Percentiles rank a stretch among this genome's conserved stretches.
Conservation (phyloP, 1,140 invertebrate genomes). For the Drosophila santomea region DNA sequence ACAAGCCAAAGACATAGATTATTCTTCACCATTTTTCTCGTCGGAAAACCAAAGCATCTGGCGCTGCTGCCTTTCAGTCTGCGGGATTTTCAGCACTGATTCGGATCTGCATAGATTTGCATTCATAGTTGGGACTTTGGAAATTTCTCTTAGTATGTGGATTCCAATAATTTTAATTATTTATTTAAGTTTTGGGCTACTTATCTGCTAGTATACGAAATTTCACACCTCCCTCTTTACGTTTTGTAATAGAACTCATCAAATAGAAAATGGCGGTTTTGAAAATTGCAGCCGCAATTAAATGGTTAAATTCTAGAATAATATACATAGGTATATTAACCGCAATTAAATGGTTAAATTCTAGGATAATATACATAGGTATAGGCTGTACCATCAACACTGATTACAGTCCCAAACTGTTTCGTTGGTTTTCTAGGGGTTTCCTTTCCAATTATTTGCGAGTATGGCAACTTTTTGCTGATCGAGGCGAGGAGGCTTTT, state of each 20-base stretch:
- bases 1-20: slow-evolving; percentile 16
- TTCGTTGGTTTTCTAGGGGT: slow-evolving; percentile 1
- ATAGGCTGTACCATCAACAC: no score
- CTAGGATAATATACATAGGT: no score
- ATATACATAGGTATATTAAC: no score
- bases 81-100: slow-evolving; percentile 28
- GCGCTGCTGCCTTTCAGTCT: slow-evolving; percentile 61
- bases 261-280: no score
- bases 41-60: not conserved
- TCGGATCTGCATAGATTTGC: slow-evolving; percentile 36
- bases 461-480: slow-evolving; percentile 25
- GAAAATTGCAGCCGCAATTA: no score
- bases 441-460: slow-evolving; percentile 12
- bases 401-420: not conserved
- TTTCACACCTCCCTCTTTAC: no score
- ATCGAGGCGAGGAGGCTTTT: slow-evolving; percentile 26
- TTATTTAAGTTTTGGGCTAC: no score
- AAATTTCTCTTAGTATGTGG: not conserved
- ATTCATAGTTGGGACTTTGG: slow-evolving; percentile 6
- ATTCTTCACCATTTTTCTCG: slow-evolving; percentile 13
- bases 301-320: no score
- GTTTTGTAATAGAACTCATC: no score
- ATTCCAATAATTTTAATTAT: not conserved
- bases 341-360: no score
- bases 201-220: no score